Base-by-base conservation (phyloP, 1,140 invertebrate species). In the Zaprionus camerounensis region DNA sequence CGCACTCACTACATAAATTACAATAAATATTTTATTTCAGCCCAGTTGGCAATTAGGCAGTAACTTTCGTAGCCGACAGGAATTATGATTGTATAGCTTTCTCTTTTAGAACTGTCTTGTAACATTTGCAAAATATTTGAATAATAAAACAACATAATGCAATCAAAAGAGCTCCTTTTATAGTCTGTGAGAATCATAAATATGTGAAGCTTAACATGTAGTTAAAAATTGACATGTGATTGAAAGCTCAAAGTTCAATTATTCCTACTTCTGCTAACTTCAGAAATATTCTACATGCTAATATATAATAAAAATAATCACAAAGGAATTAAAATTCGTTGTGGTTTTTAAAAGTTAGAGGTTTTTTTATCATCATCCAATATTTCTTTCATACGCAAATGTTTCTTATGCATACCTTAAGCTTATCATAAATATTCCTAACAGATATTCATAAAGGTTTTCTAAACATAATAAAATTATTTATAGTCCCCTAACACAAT, bases 21-120 rank as follows among this genome's bases (percentile, higher is more conserved):
- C 63, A 82, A 74, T 87, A 87, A 87, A 87, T 80, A 75, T 87
- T 83, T 82, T 76, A 83, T 78, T 80, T 55, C 28, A 49, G 34
- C 46, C 15, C 49, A 22, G 62, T 64, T 64, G 61, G 61, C 41
- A 44, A 63, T 63, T 28, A 63, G 17, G 24, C 7, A 46, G 2
- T 46, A 46, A 17, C n/a, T 46, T n/a, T 17, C 17, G 41, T 44
- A 44, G 41, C 7, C 38, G 38, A 15, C 46, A 11, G 3, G 20
- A 51, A 51, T 44, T 58, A 7, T 17, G 17, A 44, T 44, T 9
- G 24, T 38, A 24, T 38, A 26, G 5, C 11, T 13, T 20, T 36
- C 2, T 58, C 28, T 22, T 24, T 12, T 9, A 9, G 56, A 31
- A n/a, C 1, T 15, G 22, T 51, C 36, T 36, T 64, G 44, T 36